Evolutionary conservation across 2,797 vertebrate species (phyloP).

Genomic region (Eospalax fontanierii): DNA sequence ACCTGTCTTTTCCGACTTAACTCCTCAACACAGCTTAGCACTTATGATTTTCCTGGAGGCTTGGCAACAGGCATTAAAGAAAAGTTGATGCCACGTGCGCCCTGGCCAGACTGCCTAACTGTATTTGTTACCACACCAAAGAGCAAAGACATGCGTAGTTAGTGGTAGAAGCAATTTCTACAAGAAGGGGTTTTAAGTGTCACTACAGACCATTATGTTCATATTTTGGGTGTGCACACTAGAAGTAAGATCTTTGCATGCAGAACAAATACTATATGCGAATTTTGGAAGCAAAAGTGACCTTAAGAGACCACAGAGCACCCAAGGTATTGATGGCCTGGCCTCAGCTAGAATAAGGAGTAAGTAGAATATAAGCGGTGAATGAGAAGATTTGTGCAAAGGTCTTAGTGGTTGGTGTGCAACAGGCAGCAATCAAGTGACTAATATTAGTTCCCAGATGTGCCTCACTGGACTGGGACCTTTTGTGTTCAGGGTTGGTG

Average conservation of each 20-base stretch:
- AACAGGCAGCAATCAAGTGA: background rate
- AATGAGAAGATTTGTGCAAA: too few relatives aligned
- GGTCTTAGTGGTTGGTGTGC: background rate
- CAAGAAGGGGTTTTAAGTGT: conserved; percentile 15
- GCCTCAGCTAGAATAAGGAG: background rate
- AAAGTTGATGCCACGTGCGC: background rate
- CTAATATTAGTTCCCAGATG: background rate
- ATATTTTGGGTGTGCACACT: background rate
- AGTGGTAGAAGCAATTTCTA: background rate
- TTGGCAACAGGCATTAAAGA: background rate
- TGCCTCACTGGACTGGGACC: background rate
- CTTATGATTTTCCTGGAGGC: conserved; percentile 26
- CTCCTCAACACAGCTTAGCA: conserved; percentile 47
- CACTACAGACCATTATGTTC: background rate
- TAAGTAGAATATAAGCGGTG: background rate
- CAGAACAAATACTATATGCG: background rate
- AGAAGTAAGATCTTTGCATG: background rate
- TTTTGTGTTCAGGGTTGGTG: background rate
- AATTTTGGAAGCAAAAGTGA: conserved; percentile 14
- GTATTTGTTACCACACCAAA: background rate
- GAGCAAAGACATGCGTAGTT: conserved; percentile 18
- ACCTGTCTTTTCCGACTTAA: background rate
- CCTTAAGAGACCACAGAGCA: background rate
- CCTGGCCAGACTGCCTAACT: background rate
- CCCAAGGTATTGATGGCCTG: background rate